These are phyloP conservation scores for Megastigmus dorsalis DNA, from an alignment of 2,888 invertebrate genomes.

Conservation along the genomic window DNA sequence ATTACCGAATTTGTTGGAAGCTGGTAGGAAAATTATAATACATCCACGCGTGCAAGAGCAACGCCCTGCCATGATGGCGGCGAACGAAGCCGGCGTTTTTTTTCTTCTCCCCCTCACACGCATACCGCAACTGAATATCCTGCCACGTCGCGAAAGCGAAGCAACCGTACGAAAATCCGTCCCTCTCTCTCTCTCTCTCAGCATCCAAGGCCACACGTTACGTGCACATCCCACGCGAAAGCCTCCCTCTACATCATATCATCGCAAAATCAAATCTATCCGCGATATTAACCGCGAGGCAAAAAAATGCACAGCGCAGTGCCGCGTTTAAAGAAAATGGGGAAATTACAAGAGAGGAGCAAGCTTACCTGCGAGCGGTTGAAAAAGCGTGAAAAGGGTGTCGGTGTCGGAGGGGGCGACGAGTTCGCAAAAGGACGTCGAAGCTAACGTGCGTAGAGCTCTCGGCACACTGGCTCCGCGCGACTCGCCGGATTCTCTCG, in stretches of 20 bases:
- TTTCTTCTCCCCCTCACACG: background rate
- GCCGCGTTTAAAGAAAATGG: too few species aligned
- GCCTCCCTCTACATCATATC: too few species aligned
- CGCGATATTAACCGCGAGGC: too few species aligned
- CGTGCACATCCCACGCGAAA: too few species aligned
- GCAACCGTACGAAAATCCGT: too few species aligned
- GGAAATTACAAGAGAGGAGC: too few species aligned
- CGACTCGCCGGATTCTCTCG: constrained; percentile 29
- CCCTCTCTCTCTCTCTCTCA: constrained; percentile 1
- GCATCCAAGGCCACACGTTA: too few species aligned
- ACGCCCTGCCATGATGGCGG: constrained; percentile 70
- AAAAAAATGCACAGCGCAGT: too few species aligned
- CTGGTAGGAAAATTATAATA: too few species aligned
- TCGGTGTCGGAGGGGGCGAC: background rate
- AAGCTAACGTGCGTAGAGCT: constrained; percentile 39
- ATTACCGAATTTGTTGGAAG: too few species aligned
- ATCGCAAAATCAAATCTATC: too few species aligned
- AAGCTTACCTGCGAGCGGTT: background rate
- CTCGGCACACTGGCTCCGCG: constrained; percentile 50
- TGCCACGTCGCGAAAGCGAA: constrained; percentile 29
- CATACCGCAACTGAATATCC: too few species aligned
- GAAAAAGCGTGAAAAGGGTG: background rate
- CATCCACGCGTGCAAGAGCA: constrained; percentile 60
- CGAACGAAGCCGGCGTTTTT: constrained; percentile 52
- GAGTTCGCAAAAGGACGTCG: constrained; percentile 12